These are phyloP conservation scores for Xestia rhomboidea DNA, from an alignment of 2,888 invertebrate genomes.

Conservation along the genomic window DNA sequence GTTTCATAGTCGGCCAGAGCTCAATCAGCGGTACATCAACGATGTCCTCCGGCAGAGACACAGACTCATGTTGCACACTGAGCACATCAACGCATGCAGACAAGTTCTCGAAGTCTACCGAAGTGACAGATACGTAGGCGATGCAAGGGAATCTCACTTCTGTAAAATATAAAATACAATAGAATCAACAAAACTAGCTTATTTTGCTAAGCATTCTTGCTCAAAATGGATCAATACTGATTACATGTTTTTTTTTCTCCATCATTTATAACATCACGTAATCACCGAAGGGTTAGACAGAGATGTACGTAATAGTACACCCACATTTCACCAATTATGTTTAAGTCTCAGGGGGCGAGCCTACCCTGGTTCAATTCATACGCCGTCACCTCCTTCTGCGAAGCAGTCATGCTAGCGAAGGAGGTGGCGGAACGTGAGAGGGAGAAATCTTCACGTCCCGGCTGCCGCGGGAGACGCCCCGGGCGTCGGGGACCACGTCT, in stretches of 20 bases:
- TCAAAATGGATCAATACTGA: not conserved
- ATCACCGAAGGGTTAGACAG: not conserved
- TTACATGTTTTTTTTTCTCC: not conserved
- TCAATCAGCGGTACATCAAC: slow-evolving; percentile 91
- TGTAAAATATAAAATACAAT: slow-evolving; percentile 65
- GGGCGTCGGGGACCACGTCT: too few species aligned
- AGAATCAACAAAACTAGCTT: not conserved
- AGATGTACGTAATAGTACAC: too few species aligned
- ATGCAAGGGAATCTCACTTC: slow-evolving; percentile 92
- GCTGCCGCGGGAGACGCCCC: too few species aligned
- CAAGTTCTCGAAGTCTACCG: slow-evolving; percentile 89
- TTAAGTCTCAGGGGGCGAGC: too few species aligned
- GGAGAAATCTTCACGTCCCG: too few species aligned
- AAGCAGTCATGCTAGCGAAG: too few species aligned
- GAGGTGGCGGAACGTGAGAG: too few species aligned
- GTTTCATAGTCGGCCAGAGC: slow-evolving; percentile 92
- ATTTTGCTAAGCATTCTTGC: not conserved
- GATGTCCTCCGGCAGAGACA: slow-evolving; percentile 91
- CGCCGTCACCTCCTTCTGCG: too few species aligned
- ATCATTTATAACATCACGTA: too few species aligned
- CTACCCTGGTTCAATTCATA: too few species aligned
- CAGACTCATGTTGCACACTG: slow-evolving; percentile 92
- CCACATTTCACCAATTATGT: not conserved
- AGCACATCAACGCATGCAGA: slow-evolving; percentile 91
- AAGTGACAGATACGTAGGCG: slow-evolving; percentile 90